Evolutionary conservation across 2,888 invertebrate genomes (phyloP).

Genomic region (Muschampia plurimacula): DNA sequence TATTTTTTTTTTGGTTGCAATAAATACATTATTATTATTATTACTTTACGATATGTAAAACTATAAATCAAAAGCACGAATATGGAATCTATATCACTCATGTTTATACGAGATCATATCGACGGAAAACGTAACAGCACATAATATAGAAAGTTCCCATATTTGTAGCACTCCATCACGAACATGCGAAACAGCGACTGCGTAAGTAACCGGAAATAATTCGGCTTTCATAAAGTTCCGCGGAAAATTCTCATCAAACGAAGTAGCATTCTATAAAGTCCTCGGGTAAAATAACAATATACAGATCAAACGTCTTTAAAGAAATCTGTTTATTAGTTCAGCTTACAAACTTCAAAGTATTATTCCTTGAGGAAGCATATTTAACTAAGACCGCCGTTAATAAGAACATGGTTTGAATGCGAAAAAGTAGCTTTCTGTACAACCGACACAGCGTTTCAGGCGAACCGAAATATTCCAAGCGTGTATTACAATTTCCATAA

Average conservation of each 20-base stretch:
- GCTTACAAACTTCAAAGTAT: conserved; percentile 41
- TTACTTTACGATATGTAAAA: too few species aligned
- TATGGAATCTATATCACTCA: not conserved
- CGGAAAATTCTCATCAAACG: conserved; percentile 25
- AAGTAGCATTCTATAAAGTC: conserved; percentile 22
- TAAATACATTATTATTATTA: too few species aligned
- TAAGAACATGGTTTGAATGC: conserved; percentile 66
- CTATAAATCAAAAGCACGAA: too few species aligned
- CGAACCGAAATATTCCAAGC: conserved; percentile 72
- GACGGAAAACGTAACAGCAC: conserved; percentile 3
- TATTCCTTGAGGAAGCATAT: conserved; percentile 49
- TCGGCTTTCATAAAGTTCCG: conserved; percentile 25
- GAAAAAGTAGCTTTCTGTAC: conserved; percentile 58
- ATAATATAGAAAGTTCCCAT: conserved; percentile 14
- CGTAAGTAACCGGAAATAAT: conserved; percentile 27
- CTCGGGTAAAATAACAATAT: conserved; percentile 14
- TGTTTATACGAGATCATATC: not conserved
- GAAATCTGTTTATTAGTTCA: conserved; percentile 21
- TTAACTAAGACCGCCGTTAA: conserved; percentile 58
- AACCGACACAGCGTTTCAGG: conserved; percentile 54
- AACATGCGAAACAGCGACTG: conserved; percentile 18
- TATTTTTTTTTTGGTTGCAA: too few species aligned
- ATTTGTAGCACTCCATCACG: conserved; percentile 21
- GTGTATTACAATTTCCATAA: conserved; percentile 80
- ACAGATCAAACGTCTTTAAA: conserved; percentile 25